Evolutionary conservation across 2,888 invertebrate genomes (phyloP).

Genomic region (Papilio gigon): DNA sequence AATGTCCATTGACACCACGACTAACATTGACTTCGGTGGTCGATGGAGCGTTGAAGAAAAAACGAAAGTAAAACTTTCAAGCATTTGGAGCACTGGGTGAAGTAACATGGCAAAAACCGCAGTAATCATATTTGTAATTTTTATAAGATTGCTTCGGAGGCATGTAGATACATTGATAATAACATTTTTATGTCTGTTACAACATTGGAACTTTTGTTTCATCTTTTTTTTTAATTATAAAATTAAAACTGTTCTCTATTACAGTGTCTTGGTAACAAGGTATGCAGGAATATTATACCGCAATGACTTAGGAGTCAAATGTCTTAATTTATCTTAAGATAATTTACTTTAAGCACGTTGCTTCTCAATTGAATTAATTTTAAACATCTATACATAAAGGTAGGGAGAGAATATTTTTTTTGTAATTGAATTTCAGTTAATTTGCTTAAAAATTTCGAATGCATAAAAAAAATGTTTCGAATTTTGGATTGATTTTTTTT

Average conservation of each 20-base stretch:
- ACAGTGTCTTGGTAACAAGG: not conserved
- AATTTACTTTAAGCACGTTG: no score
- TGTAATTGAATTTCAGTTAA: not conserved
- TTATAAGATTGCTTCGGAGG: constrained; percentile 24
- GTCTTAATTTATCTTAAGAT: not conserved
- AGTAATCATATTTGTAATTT: constrained; percentile 26
- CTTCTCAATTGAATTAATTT: no score
- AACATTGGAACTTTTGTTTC: not conserved
- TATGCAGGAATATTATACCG: not conserved
- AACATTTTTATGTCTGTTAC: constrained; percentile 6
- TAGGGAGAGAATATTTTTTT: not conserved
- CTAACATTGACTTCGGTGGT: constrained; percentile 38
- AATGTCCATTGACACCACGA: constrained; percentile 28
- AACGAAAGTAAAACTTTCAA: constrained; percentile 38
- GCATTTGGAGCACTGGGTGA: constrained; percentile 31
- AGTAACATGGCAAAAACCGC: constrained; percentile 22
- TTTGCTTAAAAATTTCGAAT: not conserved
- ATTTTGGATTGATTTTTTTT: not conserved
- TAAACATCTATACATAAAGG: not conserved
- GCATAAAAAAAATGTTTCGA: no score
- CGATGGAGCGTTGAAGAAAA: constrained; percentile 33
- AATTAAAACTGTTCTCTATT: not conserved
- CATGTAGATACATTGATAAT: constrained; percentile 13
- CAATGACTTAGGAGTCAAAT: not conserved
- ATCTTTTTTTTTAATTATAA: constrained; percentile 8